phyloP scores from a whole-genome alignment of 2,113 vertebrate genomes.

The Gobio gobio region DNA sequence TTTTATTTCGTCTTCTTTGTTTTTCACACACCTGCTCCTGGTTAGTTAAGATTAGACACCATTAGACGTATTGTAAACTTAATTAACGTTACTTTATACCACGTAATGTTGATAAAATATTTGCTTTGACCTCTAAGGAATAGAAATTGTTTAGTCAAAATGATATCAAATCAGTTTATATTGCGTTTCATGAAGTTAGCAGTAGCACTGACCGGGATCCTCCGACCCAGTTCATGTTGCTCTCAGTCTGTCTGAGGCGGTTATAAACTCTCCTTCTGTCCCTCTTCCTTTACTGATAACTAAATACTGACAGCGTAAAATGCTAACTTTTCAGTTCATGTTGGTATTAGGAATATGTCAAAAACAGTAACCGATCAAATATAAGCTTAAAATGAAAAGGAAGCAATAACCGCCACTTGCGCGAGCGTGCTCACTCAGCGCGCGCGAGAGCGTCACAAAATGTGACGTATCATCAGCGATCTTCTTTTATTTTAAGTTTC shows the following conservation, averaged over 20 bases:
- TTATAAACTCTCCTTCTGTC: background rate
- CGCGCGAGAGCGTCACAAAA: background rate
- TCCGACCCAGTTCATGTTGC: slow-evolving; percentile 87
- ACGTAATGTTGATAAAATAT: background rate
- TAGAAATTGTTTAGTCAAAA: background rate
- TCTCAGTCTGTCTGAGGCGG: background rate
- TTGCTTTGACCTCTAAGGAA: background rate
- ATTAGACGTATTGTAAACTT: background rate
- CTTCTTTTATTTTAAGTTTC: background rate
- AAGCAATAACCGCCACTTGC: background rate
- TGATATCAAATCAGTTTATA: background rate
- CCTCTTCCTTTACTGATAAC: background rate
- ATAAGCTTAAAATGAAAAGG: background rate
- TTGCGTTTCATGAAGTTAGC: background rate
- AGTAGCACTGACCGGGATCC: slow-evolving; percentile 80
- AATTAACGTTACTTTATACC: background rate
- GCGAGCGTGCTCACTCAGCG: background rate
- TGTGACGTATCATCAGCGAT: background rate
- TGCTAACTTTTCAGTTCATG: background rate
- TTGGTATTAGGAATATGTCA: too few relatives aligned
- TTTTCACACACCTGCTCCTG: slow-evolving; percentile 84
- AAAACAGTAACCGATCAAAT: background rate
- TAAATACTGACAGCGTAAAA: background rate
- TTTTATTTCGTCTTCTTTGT: slow-evolving; percentile 80
- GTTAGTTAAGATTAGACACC: background rate